Base-by-base conservation (phyloP, 2,113 vertebrate genomes). In the Turdus rufiventris region DNA sequence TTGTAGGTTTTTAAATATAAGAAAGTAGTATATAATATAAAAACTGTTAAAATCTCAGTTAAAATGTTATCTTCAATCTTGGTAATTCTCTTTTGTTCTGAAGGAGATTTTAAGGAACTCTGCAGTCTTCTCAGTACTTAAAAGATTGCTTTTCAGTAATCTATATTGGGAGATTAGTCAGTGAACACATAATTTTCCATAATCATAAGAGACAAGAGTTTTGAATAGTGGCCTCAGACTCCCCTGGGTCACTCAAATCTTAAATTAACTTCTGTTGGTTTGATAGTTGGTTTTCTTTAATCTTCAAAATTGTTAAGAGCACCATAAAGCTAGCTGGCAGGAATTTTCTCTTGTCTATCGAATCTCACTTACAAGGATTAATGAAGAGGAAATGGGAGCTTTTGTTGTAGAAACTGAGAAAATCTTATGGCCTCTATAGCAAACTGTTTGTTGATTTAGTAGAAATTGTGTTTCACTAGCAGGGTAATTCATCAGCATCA, bases 391-490 rank as follows among this genome's bases (percentile, higher is more conserved):
- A 95, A 94, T 93, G 17, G 75, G 78, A 97, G 86, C 77, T 96
- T 97, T 96, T 96, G 78, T 97, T 97, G 67, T 86, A 96, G 91
- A 85, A 90, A 78, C 95, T 72, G 89, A 97, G 78, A 93, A 87
- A 94, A 90, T 95, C 95, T 97, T 96, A 93, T 34, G 81, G 91
- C 88, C 77, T 97, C 97, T 97, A 96, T 93, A 97, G 95, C 81
- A 96, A 96, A 97, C 95, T 96, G 92, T 98, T 97, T 97, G 97
- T 98, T 98, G 97, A 97, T 98, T 97, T 97, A 97, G 95, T 96
- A 93, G 97, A 97, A 97, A 97, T 96, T 97, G 95, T 96, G 93
- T 97, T 98, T 97, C 95, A 73, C 91, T 92, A 97, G 93, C 85
- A 95, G 92, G 65, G 88, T 91, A 93, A 98, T 98, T 97, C 94